phyloP scores from a whole-genome alignment of 1,140 invertebrate genomes.

The Drosophila pseudoananassae region DNA sequence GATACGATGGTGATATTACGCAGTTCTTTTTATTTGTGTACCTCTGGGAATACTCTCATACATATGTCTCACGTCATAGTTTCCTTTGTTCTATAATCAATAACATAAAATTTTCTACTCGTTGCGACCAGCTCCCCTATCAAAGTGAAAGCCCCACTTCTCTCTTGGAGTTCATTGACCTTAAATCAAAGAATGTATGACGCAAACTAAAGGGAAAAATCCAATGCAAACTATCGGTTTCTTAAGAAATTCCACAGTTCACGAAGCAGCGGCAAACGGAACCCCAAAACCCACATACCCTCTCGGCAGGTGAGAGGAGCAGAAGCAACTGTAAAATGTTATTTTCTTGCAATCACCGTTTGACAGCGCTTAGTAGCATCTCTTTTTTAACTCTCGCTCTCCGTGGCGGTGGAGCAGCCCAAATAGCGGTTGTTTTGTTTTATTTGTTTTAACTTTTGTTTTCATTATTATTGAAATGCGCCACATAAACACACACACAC shows the following conservation, averaged over 20 bases:
- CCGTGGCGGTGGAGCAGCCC: conserved; percentile 2
- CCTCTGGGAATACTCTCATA: not conserved
- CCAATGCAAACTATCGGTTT: not conserved
- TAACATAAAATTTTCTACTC: not conserved
- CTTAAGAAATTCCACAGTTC: not conserved
- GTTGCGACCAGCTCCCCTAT: too few species aligned
- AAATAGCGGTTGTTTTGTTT: conserved; percentile 62
- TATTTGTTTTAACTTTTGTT: conserved; percentile 77
- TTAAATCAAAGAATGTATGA: too few species aligned
- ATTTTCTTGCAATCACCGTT: conserved; percentile 39
- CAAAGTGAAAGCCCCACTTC: too few species aligned
- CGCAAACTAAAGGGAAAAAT: too few species aligned
- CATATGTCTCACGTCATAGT: not conserved
- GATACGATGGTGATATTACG: not conserved
- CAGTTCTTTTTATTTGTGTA: not conserved
- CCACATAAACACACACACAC: not conserved
- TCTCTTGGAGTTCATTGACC: too few species aligned
- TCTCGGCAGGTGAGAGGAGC: conserved; percentile 6
- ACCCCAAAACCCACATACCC: not conserved
- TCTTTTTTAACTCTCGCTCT: conserved; percentile 18
- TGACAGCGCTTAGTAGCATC: conserved; percentile 5
- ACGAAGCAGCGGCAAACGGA: not conserved
- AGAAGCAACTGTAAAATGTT: conserved; percentile 42
- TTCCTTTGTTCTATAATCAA: not conserved
- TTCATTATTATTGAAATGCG: conserved; percentile 78